Evolutionary conservation across 2,113 vertebrate species (phyloP).

Genomic region (Tylochromis polylepis): DNA sequence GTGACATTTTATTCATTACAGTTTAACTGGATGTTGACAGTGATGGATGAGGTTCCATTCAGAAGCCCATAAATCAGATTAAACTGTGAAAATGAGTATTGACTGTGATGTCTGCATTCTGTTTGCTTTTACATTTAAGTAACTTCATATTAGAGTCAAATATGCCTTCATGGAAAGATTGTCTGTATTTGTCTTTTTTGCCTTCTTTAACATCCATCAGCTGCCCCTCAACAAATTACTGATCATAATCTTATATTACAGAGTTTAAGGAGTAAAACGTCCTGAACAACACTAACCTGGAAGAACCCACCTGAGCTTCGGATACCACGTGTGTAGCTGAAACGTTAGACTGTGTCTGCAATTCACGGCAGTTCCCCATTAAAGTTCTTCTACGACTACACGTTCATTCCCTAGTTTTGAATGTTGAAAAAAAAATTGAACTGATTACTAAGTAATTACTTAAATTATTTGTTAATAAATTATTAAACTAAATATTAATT

Average conservation of each 20-base stretch:
- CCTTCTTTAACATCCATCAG: not conserved
- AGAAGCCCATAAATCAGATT: constrained; percentile 41
- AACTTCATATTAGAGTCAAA: constrained; percentile 3
- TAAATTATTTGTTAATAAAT: not conserved
- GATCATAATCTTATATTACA: not conserved
- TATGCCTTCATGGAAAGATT: not conserved
- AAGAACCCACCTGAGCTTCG: not conserved
- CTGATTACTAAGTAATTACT: not conserved
- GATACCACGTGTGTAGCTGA: not conserved
- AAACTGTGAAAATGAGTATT: constrained; percentile 43
- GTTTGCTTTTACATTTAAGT: constrained; percentile 25
- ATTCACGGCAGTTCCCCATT: not conserved
- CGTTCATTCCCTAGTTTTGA: no score
- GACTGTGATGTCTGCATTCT: constrained; percentile 30
- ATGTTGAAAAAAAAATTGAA: not conserved
- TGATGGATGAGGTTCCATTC: constrained; percentile 45
- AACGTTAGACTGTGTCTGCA: not conserved
- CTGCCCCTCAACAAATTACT: not conserved
- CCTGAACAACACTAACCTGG: not conserved
- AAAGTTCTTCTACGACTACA: not conserved
- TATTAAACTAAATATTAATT: not conserved
- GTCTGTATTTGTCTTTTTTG: not conserved
- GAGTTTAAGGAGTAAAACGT: not conserved
- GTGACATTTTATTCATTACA: constrained; percentile 38
- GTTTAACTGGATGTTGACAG: constrained; percentile 33